Evolutionary conservation across 23 tunicate genomes (phyloP).

Genomic region (Phallusia fumigata): DNA sequence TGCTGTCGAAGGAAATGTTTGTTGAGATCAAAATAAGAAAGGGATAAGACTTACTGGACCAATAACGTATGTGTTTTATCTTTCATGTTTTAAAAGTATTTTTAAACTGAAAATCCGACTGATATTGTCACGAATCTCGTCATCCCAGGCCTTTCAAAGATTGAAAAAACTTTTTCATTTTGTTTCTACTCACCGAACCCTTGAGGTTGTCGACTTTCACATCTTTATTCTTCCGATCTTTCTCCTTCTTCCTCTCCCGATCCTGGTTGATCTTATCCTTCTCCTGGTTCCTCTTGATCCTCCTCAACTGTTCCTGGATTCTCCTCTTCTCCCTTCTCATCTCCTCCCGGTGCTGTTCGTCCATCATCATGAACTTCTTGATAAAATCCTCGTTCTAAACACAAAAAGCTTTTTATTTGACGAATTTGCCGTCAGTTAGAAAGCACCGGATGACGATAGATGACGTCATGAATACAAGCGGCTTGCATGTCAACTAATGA

Average conservation of each 20-base stretch:
- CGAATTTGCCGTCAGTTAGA: too few species aligned
- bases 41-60: too few species aligned
- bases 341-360: slow-evolving; percentile 95
- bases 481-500: too few species aligned
- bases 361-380: slow-evolving; percentile 87
- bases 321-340: slow-evolving; percentile 96
- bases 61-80: too few species aligned
- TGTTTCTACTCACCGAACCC: slow-evolving; percentile 15
- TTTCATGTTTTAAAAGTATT: too few species aligned
- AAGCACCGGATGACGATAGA: too few species aligned
- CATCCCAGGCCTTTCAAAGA: too few species aligned
- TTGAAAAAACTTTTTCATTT: too few species aligned
- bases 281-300: slow-evolving; percentile 96
- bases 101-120: too few species aligned
- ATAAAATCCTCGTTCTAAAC: slow-evolving; percentile 79
- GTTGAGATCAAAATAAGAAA: too few species aligned
- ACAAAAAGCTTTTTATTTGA: not conserved
- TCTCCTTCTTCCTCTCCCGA: slow-evolving; percentile 59
- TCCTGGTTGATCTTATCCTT: slow-evolving; percentile 69
- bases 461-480: too few species aligned
- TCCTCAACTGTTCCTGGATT: slow-evolving; percentile 87
- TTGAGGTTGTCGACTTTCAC: slow-evolving; percentile 47
- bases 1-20: slow-evolving; percentile 29
- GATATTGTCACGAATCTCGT: too few species aligned
- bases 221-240: slow-evolving; percentile 69